These are phyloP conservation scores for Drosophila repleta DNA, from an alignment of 1,140 invertebrate genomes.

Conservation along the genomic window DNA sequence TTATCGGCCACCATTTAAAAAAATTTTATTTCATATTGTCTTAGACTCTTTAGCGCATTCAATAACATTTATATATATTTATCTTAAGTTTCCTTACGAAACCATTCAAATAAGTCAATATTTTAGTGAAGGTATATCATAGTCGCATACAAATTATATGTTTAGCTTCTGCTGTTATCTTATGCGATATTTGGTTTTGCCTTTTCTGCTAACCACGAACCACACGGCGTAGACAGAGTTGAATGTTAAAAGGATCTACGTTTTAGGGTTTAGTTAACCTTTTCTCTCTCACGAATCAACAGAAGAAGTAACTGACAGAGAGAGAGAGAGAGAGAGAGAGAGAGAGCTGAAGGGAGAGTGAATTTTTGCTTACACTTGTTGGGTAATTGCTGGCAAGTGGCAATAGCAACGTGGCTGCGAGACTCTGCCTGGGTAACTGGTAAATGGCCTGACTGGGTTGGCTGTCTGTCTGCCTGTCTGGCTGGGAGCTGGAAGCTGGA, in stretches of 20 bases:
- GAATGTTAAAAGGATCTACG: conserved; percentile 25
- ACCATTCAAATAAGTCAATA: no score
- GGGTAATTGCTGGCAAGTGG: conserved; percentile 75
- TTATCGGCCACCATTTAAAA: no score
- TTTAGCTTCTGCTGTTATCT: no score
- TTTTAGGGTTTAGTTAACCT: conserved; percentile 10
- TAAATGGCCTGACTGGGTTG: conserved; percentile 1
- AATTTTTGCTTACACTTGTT: conserved; percentile 75
- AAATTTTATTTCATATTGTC: no score
- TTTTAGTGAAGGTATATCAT: no score
- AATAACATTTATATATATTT: no score
- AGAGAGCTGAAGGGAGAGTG: conserved; percentile 23
- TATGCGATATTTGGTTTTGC: background rate
- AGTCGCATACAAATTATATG: no score
- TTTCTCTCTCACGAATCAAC: conserved; percentile 1
- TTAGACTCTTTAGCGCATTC: no score
- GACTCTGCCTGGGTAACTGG: conserved; percentile 3
- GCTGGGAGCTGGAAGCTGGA: conserved; percentile 21
- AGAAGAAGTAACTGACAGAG: background rate
- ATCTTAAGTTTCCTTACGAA: no score
- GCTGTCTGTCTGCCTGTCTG: conserved; percentile 1
- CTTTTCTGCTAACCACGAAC: background rate
- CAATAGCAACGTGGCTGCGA: conserved; percentile 43
- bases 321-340: background rate
- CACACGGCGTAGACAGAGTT: background rate